Base-by-base conservation (phyloP, 2,113 vertebrate species). In the Eretmodus cyanostictus region DNA sequence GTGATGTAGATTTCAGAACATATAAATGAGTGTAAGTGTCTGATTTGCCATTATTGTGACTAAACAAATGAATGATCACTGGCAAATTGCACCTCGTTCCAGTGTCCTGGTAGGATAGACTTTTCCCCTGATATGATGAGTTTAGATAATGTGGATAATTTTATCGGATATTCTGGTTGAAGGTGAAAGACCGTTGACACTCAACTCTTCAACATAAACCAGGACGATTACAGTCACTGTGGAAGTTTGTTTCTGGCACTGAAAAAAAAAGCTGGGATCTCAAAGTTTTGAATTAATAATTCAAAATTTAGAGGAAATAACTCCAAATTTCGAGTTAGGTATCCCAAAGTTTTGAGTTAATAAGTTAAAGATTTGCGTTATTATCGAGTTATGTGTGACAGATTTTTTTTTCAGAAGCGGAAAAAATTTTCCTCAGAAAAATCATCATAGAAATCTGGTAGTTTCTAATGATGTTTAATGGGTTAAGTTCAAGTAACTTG, bases 21-120 rank as follows among this genome's bases (percentile, higher is more conserved):
- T 27, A 27, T 42, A 42, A 71, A 27, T 29, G 22, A 29, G 14
- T 29, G 68, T 27, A 3, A 47, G 68, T 73, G 22, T 45, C 66
- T 24, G 38, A 73, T 73, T 73, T 73, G 13, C 38, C 13, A 24
- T 45, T 45, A 45, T 45, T 45, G 27, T 73, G 68, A 45, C 22
- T 27, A 45, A 45, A 45, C 40, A 7, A 45, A 29, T 17, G 27
- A 17, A 57, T 61, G 12, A 45, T 57, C 80, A 61, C 11, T 45
- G 22, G 1, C 8, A 47, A 22, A 24, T 10, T 54, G 4, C 12
- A 5, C 51, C 6, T 38, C 8, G 0, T 22, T 38, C 8, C 13
- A 45, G 5, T 81, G 51, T 27, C 38, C 0, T 8, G 34, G 54
- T 2, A 24, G n/a, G 13, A 80, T 13, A 54, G 31, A 66, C 61